Evolutionary conservation across 2,888 invertebrate genomes (phyloP), one percentile per base, ranked within the genome.

Genomic region (Caenorhabditis wallacei): DNA sequence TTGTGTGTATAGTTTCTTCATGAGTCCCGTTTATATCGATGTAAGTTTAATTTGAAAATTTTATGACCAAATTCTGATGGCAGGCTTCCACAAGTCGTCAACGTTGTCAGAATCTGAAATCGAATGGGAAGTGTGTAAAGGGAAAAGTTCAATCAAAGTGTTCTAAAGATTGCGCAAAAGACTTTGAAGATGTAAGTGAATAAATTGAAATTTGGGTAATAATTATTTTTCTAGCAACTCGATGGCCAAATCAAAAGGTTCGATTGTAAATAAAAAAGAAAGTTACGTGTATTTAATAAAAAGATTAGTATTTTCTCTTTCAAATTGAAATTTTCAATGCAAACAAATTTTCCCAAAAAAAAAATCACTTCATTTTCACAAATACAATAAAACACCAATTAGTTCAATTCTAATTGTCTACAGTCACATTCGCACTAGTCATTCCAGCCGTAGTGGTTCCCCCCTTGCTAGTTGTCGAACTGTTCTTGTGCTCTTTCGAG

Each of bases 101-200:
- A 51, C 57, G 59, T 1, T 75, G 75, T 51, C 11, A 57, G 10
- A 75, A 35, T n/a, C 22, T 75, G 16, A 66, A 59, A 26, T 40
- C 57, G 1, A 68, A 75, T 59, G 75, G 75, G 16, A 75, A 51
- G 11, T 75, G 75, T 59, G 66, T 75, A 10, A 51, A 75, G 30
- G n/a, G 37, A 18, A 51, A 48, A 24, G 24, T 57, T 18, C 22
- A 57, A n/a, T 16, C 57, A 1, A 7, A 13, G 35, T 75, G 75
- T n/a, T 51, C 66, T 8, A 75, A 75, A 59, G 35, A 59, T 20
- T 43, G 18, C 11, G 66, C 68, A 13, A 48, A 66, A 1, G 68
- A 75, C n/a, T 75, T 75, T 30, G 26, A 68, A 3, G 75, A 66
- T 59, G 74, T 75, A 10, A 66, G 74, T 46, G 3, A 30, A 43